Evolutionary conservation across 1,140 invertebrate species (phyloP), one percentile per base, ranked within the genome.

Genomic region (Spodoptera litura): DNA sequence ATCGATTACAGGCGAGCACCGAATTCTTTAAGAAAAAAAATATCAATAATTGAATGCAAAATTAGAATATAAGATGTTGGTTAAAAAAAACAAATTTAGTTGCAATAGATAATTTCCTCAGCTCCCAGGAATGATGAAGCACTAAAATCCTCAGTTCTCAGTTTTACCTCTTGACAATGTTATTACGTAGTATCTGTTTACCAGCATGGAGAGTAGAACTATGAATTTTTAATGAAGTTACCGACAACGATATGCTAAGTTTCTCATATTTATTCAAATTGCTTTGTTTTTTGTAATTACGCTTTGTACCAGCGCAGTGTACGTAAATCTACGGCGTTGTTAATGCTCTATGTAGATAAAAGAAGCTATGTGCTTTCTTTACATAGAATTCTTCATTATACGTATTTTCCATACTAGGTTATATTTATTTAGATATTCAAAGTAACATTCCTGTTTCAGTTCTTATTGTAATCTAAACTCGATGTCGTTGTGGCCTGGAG

Each of bases 231-330:
- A 85, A 88, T 86, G 79, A 70, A 78, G 38, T 80, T 58, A 71
- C 80, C 71, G 73, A 74, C 81, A 83, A 73, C 80, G 61, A 38
- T 71, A 71, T 71, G 68, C 84, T 84, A 87, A 87, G 82, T 84
- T 80, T 76, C 72, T 86, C 84, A 86, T 88, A 85, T 88, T 88
- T 85, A 88, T 88, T 88, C 83, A 88, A 85, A 88, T 82, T 80
- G 72, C 77, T 80, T 59, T 79, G 70, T 78, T 84, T 85, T 85
- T 84, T 79, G 82, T 83, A 82, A 82, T 83, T 73, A 74, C 58
- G 79, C 80, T 81, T 56, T 71, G 51, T 35, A 56, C 44, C 38
- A 44, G 38, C 38, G 38, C 4, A 71, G 25, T 20, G 20, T 20
- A 20, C 20, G 52, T 55, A 56, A 71, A 38, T 35, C 68, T 20